Evolutionary conservation across 2,797 vertebrate species (phyloP).

Genomic region (Cryptoprocta ferox): DNA sequence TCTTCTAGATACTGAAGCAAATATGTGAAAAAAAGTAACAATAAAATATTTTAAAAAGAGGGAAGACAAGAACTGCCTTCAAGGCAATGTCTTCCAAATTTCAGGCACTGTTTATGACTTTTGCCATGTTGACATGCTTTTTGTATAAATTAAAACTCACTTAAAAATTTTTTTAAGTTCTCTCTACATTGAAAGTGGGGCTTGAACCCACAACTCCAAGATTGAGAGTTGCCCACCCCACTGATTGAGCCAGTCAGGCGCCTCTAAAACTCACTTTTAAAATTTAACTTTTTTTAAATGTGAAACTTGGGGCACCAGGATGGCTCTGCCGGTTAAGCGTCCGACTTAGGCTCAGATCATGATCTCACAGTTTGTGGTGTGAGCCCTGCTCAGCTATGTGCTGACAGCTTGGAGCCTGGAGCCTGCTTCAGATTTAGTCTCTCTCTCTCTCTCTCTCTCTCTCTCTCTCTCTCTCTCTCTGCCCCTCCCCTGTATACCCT

Average conservation of each 20-base stretch:
- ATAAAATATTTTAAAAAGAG: not conserved
- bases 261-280: not conserved
- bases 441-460: too few species aligned
- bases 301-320: not conserved
- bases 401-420: too few species aligned
- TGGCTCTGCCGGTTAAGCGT: too few species aligned
- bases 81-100: not conserved
- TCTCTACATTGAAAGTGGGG: not conserved
- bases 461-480: too few species aligned
- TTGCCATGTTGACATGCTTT: not conserved
- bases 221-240: not conserved
- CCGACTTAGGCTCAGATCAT: too few species aligned
- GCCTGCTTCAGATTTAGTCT: too few species aligned
- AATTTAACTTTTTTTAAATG: constrained; percentile 9
- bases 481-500: fast-evolving
- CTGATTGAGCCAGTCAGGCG: not conserved
- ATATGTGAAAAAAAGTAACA: not conserved
- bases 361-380: too few species aligned
- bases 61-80: not conserved
- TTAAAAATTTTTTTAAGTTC: not conserved
- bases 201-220: not conserved
- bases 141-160: constrained; percentile 13
- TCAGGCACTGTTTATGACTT: not conserved
- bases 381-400: too few species aligned
- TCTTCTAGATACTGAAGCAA: constrained; percentile 11